These are phyloP conservation scores for Rhagoletis pomonella DNA, from an alignment of 1,140 invertebrate species.

Conservation along the genomic window DNA sequence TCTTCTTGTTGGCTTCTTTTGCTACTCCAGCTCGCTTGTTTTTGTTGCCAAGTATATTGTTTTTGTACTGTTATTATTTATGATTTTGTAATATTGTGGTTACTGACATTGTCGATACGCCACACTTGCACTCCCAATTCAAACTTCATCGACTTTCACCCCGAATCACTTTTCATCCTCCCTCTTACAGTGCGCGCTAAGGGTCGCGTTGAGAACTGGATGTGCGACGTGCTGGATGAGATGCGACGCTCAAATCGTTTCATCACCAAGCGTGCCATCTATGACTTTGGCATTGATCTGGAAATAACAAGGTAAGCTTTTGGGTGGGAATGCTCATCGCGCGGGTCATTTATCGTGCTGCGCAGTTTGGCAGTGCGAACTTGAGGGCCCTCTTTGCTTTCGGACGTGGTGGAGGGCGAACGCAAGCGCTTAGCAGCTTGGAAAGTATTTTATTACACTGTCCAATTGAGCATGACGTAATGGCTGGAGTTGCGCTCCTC, in stretches of 20 bases:
- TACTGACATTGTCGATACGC: background rate
- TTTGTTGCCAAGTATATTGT: background rate
- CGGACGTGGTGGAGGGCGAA: background rate
- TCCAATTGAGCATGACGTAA: constrained; percentile 40
- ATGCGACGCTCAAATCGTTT: constrained; percentile 90
- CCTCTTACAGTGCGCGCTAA: constrained; percentile 75
- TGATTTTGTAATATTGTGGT: constrained; percentile 46
- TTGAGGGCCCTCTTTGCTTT: background rate
- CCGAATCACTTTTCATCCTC: background rate
- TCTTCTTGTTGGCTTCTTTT: too few species aligned
- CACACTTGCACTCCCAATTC: background rate
- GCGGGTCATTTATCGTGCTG: background rate
- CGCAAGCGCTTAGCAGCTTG: background rate
- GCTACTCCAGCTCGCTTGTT: background rate
- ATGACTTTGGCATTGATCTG: constrained; percentile 85
- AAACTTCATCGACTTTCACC: background rate
- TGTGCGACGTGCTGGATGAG: constrained; percentile 87
- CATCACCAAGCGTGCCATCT: constrained; percentile 91
- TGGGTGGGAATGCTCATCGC: background rate
- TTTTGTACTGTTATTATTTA: constrained; percentile 45
- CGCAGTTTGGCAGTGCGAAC: background rate
- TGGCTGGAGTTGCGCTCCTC: background rate
- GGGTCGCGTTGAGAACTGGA: constrained; percentile 91
- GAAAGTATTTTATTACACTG: constrained; percentile 32
- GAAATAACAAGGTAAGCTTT: constrained; percentile 73